Percentiles rank a stretch among this genome's conserved stretches.
phyloP scores from a whole-genome alignment of 2,113 vertebrate species.

The Bos javanicus region DNA sequence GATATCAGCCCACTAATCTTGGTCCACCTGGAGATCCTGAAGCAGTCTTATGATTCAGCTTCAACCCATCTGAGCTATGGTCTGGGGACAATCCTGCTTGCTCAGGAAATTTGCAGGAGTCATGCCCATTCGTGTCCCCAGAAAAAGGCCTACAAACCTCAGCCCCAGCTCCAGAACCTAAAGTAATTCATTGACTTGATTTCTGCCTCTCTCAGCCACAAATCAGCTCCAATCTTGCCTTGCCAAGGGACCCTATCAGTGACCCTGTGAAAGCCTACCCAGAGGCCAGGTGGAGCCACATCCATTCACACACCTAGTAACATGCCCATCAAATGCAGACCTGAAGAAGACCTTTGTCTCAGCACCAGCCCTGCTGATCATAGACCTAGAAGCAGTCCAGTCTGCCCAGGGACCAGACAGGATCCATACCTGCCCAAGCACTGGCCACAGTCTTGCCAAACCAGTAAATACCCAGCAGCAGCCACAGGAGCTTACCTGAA shows the following conservation, averaged over 20 bases:
- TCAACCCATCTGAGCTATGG: background rate
- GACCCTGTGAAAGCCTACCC: background rate
- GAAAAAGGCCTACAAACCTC: background rate
- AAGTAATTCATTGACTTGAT: background rate
- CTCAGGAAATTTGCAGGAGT: background rate
- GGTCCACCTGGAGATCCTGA: background rate
- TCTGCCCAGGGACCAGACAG: background rate
- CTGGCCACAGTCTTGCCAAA: background rate
- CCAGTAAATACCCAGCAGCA: background rate
- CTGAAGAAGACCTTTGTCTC: background rate
- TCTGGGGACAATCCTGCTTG: background rate
- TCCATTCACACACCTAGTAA: background rate
- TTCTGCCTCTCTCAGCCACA: background rate
- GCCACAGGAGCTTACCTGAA: background rate
- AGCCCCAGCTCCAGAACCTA: background rate
- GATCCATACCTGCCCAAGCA: background rate
- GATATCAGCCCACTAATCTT: background rate
- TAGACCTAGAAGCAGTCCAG: background rate
- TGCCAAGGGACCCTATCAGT: background rate
- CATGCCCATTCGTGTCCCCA: accelerated
- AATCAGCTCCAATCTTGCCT: background rate
- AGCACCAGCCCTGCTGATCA: background rate
- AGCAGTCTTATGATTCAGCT: background rate
- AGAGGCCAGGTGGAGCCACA: background rate
- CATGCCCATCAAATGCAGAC: background rate